Conservation (phyloP, 2,113 vertebrate genomes). For the Misgurnus anguillicaudatus region DNA sequence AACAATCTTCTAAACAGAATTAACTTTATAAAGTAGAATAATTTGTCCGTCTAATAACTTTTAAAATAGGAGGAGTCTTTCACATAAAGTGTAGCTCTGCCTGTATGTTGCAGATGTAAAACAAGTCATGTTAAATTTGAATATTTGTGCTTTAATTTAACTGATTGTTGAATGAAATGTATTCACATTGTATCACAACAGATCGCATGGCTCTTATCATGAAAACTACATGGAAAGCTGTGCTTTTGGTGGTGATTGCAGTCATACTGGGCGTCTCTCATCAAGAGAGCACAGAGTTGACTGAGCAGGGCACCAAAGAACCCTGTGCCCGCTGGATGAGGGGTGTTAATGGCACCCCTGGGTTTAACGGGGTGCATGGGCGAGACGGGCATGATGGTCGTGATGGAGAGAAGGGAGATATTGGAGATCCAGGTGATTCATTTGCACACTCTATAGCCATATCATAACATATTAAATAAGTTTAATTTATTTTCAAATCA, state of each 20-base stretch:
- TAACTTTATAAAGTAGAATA: neutral
- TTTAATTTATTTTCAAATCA: neutral
- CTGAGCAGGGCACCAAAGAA: conserved; percentile 46
- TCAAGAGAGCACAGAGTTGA: conserved; percentile 24
- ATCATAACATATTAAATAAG: too few relatives aligned
- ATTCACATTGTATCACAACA: neutral
- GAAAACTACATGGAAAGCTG: conserved; percentile 54
- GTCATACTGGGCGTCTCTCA: conserved; percentile 9
- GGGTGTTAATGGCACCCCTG: conserved; percentile 79
- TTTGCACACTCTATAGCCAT: neutral
- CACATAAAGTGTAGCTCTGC: too few relatives aligned
- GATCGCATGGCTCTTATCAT: neutral
- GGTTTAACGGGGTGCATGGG: conserved; percentile 78
- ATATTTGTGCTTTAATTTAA: neutral
- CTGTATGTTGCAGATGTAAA: too few relatives aligned
- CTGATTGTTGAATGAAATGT: neutral
- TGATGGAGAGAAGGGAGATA: conserved; percentile 78
- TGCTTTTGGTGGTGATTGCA: conserved; percentile 52
- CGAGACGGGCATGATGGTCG: conserved; percentile 79
- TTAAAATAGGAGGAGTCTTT: too few relatives aligned
- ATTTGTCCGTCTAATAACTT: neutral
- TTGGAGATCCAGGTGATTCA: conserved; percentile 66
- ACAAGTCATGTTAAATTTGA: neutral
- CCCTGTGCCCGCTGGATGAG: conserved; percentile 79
- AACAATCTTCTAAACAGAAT: neutral